phyloP scores from a whole-genome alignment of 2,888 invertebrate species.

The Pasiphila rectangulata region DNA sequence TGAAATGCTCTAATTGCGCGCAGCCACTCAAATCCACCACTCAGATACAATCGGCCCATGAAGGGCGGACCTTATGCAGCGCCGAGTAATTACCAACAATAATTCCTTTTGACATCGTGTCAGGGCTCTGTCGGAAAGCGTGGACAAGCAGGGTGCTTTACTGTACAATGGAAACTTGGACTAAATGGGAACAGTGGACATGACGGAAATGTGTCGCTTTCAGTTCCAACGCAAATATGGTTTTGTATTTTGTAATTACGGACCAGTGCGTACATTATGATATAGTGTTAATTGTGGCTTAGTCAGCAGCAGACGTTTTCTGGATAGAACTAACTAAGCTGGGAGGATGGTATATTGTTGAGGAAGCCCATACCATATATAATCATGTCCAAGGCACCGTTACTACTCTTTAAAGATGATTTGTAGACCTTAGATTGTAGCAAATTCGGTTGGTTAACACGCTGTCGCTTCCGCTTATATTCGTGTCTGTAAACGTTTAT shows the following conservation, averaged over 20 bases:
- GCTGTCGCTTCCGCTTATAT: not conserved
- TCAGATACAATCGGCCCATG: conserved; percentile 41
- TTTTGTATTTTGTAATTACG: too few relatives aligned
- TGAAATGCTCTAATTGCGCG: conserved; percentile 21
- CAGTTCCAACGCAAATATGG: too few relatives aligned
- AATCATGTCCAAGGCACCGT: too few relatives aligned
- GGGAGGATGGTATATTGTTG: too few relatives aligned
- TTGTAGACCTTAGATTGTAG: too few relatives aligned
- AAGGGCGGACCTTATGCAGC: conserved; percentile 38
- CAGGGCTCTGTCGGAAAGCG: conserved; percentile 10
- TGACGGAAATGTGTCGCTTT: not conserved
- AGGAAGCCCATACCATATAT: too few relatives aligned
- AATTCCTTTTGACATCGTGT: conserved; percentile 33
- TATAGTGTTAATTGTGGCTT: too few relatives aligned
- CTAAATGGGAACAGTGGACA: not conserved
- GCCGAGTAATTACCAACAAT: conserved; percentile 46
- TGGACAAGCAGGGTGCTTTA: not conserved
- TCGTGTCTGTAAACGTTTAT: conserved; percentile 10
- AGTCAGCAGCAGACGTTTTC: too few relatives aligned
- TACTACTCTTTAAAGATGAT: too few relatives aligned
- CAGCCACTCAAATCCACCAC: conserved; percentile 10
- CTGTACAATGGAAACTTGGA: too few relatives aligned
- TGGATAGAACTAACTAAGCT: too few relatives aligned
- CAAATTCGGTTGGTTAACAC: not conserved
- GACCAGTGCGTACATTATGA: too few relatives aligned